Base-by-base conservation (phyloP, 2,888 invertebrate species). In the Hypolimnas misippus region DNA sequence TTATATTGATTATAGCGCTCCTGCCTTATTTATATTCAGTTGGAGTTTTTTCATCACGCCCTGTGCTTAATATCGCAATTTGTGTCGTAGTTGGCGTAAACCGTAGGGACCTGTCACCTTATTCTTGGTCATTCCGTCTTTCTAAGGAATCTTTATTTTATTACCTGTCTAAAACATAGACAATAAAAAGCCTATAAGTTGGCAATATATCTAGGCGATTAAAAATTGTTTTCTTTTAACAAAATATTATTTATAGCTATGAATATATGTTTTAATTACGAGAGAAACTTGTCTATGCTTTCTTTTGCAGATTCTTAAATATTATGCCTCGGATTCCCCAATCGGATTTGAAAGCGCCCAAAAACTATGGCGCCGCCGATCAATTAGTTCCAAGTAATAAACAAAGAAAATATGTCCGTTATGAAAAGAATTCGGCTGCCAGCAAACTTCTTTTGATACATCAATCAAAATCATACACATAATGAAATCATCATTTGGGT, bases 401-500 rank as follows among this genome's bases (percentile, higher is more conserved):
- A 88, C 88, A 84, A 86, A 87, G 78, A 78, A 84, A 86, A 85
- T 86, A 89, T 87, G 81, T 77, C 72, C 51, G 88, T 81, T 86
- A 88, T 88, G 90, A 81, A 73, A 83, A 82, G 91, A 91, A 92
- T 92, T 84, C 83, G 84, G 75, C 82, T 80, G 82, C 75, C 79
- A 78, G 81, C 80, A 76, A 81, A 86, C 85, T 92, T 91, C 87
- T 91, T 92, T 79, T 84, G 87, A 82, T 77, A 79, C 89, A 91
- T 92, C 92, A 91, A 92, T 92, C 92, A 92, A 92, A 91, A 92
- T 91, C 90, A 91, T 91, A 90, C 88, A 82, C 89, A 90, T 92
- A 91, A 92, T 92, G 88, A 91, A 91, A 91, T 89, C 91, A 92
- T 91, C 91, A 91, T 90, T 89, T 90, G 92, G 92, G 91, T 91